A percentile compares a stretch with the other conserved stretches of the same genome.
phyloP scores from a whole-genome alignment of 1,140 invertebrate species.

The Acromyrmex echinatior region DNA sequence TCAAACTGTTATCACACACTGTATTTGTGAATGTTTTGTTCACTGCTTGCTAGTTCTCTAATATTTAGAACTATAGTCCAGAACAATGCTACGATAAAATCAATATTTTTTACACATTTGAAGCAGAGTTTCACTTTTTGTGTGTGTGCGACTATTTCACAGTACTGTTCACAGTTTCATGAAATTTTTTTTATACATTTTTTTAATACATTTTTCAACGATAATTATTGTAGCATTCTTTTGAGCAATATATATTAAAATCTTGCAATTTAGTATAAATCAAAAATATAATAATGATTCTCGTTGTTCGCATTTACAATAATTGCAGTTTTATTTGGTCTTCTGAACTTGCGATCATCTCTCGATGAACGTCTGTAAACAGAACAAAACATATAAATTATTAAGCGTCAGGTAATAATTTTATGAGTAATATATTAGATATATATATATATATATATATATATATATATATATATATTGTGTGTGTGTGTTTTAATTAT shows the following conservation, averaged over 20 bases:
- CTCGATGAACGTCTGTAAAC: slow-evolving; percentile 18
- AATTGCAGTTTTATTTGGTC: background rate
- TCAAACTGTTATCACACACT: background rate
- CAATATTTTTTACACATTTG: background rate
- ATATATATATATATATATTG: no score
- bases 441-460: background rate
- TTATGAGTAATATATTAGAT: background rate
- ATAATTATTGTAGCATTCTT: background rate
- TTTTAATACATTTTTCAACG: background rate
- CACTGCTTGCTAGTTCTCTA: background rate
- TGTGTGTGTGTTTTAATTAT: no score
- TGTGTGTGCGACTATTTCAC: background rate
- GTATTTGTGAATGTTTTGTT: background rate
- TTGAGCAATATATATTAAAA: background rate
- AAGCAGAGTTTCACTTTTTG: background rate
- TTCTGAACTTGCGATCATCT: background rate
- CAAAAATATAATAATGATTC: background rate
- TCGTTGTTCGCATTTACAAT: no score
- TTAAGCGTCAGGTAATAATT: background rate
- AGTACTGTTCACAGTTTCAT: background rate
- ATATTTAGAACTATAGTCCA: background rate
- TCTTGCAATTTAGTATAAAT: background rate
- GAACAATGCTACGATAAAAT: background rate
- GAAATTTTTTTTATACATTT: background rate
- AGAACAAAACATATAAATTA: slow-evolving; percentile 26